A percentile compares a stretch with the other conserved stretches of the same genome.
These are phyloP conservation scores for Paedocypris micromegethes DNA, from an alignment of 2,797 vertebrate species.

Conservation along the genomic window DNA sequence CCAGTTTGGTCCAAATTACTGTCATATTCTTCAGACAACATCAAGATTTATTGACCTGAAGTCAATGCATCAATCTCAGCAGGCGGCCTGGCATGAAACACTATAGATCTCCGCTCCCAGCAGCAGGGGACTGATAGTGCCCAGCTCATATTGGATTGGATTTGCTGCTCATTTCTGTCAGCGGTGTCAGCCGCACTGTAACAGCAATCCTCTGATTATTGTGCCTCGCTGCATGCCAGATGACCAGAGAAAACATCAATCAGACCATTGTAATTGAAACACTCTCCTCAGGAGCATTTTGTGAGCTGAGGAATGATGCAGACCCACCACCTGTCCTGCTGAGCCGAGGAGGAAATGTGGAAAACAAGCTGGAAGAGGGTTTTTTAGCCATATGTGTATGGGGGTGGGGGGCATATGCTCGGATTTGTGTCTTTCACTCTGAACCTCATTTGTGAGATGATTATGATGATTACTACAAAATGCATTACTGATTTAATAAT, in stretches of 20 bases:
- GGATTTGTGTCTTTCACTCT: too few species aligned
- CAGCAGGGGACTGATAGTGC: slow-evolving; percentile 14
- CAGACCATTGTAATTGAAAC: slow-evolving; percentile 33
- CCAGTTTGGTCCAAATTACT: neutral
- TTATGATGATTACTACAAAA: too few species aligned
- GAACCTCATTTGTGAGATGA: too few species aligned
- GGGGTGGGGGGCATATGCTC: neutral
- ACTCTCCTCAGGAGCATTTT: slow-evolving; percentile 15
- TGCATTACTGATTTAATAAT: too few species aligned
- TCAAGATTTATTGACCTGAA: slow-evolving; percentile 22
- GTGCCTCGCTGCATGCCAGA: slow-evolving; percentile 23
- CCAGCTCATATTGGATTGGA: slow-evolving; percentile 31
- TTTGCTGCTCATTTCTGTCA: slow-evolving; percentile 33
- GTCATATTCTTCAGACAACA: slow-evolving; percentile 11
- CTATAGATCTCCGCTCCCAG: slow-evolving; percentile 21
- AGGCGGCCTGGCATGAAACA: slow-evolving; percentile 18
- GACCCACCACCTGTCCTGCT: slow-evolving; percentile 20
- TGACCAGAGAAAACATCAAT: slow-evolving; percentile 38
- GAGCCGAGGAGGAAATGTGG: neutral
- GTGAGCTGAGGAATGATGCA: slow-evolving; percentile 5
- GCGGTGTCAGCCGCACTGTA: slow-evolving; percentile 26
- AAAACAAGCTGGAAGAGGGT: slow-evolving; percentile 9
- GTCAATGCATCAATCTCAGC: slow-evolving; percentile 16
- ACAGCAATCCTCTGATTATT: slow-evolving; percentile 33
- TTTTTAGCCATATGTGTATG: neutral